Evolutionary conservation across 1,140 invertebrate species (phyloP).

Genomic region (Sogatella furcifera): DNA sequence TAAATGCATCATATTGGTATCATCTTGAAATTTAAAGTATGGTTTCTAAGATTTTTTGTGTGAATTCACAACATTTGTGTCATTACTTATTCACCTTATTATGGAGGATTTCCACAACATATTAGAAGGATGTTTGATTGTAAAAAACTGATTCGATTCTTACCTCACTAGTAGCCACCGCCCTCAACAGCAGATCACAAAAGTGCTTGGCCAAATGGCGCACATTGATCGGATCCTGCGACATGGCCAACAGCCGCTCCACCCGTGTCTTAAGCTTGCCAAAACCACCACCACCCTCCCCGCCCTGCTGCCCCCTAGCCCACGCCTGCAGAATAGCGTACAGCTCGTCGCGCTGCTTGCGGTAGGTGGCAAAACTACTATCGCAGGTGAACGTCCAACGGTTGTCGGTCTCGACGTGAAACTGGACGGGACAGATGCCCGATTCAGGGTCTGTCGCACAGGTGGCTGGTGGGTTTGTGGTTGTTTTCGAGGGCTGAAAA

Average conservation of each 20-base stretch:
- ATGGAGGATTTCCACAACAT: too few relatives aligned
- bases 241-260: neutral
- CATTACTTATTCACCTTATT: too few relatives aligned
- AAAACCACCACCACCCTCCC: neutral
- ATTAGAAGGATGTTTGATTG: too few relatives aligned
- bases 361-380: neutral
- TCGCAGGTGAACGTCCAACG: neutral
- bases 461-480: too few relatives aligned
- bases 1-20: too few relatives aligned
- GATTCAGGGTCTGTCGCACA: neutral
- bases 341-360: neutral
- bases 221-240: neutral
- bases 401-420: neutral
- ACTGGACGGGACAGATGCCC: neutral
- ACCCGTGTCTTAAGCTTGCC: neutral
- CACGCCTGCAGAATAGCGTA: neutral
- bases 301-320: neutral
- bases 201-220: neutral
- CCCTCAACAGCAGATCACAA: neutral
- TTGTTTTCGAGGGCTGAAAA: too few relatives aligned
- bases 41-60: too few relatives aligned
- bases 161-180: neutral
- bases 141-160: too few relatives aligned
- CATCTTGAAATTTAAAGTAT: too few relatives aligned
- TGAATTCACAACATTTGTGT: too few relatives aligned